Conservation (phyloP, 2,888 invertebrate species). For the Stenolophus ochropezus region DNA sequence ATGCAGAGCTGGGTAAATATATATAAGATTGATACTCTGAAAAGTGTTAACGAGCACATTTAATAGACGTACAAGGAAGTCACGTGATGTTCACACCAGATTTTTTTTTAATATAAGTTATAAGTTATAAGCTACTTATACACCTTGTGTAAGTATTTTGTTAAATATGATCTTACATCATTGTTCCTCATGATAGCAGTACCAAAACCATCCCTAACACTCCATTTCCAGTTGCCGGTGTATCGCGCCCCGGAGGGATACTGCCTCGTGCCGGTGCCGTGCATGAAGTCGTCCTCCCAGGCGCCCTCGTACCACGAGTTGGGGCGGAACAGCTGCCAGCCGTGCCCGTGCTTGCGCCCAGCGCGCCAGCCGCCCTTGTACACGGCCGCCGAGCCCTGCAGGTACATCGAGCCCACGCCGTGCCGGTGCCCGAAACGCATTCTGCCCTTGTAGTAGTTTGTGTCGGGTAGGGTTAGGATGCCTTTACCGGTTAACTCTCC, state of each 20-base stretch:
- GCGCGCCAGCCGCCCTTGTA: constrained; percentile 72
- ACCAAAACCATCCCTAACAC: constrained; percentile 76
- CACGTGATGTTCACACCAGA: too few relatives aligned
- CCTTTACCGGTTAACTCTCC: constrained; percentile 77
- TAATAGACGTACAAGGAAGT: too few relatives aligned
- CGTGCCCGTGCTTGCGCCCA: constrained; percentile 71
- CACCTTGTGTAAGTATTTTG: not conserved
- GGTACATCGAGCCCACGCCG: constrained; percentile 70
- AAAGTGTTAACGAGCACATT: too few relatives aligned
- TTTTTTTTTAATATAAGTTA: too few relatives aligned
- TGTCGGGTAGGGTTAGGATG: constrained; percentile 75
- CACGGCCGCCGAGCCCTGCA: constrained; percentile 65
- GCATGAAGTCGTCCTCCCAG: constrained; percentile 70
- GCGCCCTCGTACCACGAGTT: constrained; percentile 72
- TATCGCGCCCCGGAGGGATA: constrained; percentile 76
- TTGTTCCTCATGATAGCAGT: constrained; percentile 78
- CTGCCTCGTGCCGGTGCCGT: constrained; percentile 76
- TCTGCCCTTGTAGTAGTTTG: constrained; percentile 77
- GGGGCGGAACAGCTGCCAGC: constrained; percentile 69
- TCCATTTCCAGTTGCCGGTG: constrained; percentile 76
- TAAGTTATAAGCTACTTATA: too few relatives aligned
- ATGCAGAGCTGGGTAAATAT: too few relatives aligned
- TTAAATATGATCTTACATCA: constrained; percentile 73
- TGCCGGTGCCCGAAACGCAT: constrained; percentile 76
- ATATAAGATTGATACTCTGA: too few relatives aligned